Base-by-base conservation (phyloP, 2,797 vertebrate species). In the Alosa sapidissima region DNA sequence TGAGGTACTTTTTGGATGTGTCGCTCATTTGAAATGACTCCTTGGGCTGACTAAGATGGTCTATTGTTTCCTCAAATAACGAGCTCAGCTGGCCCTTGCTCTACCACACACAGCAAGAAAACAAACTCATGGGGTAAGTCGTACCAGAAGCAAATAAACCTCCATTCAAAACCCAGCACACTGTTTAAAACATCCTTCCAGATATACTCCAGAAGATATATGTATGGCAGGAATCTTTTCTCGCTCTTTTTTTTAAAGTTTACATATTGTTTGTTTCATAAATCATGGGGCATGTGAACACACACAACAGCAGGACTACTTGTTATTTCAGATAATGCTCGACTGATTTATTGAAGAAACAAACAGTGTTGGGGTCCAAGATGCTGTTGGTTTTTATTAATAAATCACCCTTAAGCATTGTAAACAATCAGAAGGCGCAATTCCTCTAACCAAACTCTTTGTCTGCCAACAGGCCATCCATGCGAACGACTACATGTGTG, bases 261-360 rank as follows among this genome's bases (percentile, higher is more conserved):
- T 78, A 47, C 6, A 78, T 41, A 78, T 19, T 19, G 41, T 78
- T 78, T 47, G 6, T 78, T 78, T 78, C 72, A 21, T 47, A 21
- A 78, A 78, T 45, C 72, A 47, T n/a, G 19, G 72, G 72, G 72
- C 72, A 78, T 78, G 72, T 78, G 72, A 78, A 78, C 72, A 47
- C 41, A 78, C 41, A 78, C 41, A 78, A 45, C 33, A 45, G 5
- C 7, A 36, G 6, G 72, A 78, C 14, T 78, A 19, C 72, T 78
- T 78, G 41, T 78, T 78, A 9, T 47, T 78, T 78, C 41, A 47
- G 72, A 78, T 47, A 19, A 45, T 78, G 41, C 72, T 21, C 19
- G 0, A 36, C 14, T 16, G 72, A 78, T 78, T 47, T 45, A 3
- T 78, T 45, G 19, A 78, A 19, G 16, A 78, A 45, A 78, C 65